A percentile compares a stretch with the other conserved stretches of the same genome.
phyloP scores from a whole-genome alignment of 2,888 invertebrate genomes.

The Heliconius cydno region DNA sequence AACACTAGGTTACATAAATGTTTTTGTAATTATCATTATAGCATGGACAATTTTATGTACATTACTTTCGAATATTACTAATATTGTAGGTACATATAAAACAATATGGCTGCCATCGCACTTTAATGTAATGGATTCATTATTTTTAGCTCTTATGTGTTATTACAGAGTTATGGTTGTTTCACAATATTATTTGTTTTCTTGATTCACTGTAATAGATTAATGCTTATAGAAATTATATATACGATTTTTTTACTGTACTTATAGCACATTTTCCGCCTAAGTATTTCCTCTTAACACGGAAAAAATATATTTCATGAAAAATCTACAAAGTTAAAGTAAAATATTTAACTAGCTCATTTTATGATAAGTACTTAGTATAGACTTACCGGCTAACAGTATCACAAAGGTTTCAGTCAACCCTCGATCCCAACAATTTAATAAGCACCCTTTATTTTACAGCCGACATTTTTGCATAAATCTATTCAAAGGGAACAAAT shows the following conservation, averaged over 20 bases:
- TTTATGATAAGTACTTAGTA: constrained; percentile 4
- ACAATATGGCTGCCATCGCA: background rate
- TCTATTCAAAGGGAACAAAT: constrained; percentile 24
- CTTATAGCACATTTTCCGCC: too few species aligned
- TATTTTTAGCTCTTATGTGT: background rate
- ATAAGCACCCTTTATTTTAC: constrained; percentile 19
- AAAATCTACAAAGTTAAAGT: background rate
- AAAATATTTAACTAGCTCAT: background rate
- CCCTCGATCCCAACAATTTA: constrained; percentile 14
- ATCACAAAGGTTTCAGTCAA: constrained; percentile 20
- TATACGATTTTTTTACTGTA: too few species aligned
- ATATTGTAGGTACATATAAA: background rate
- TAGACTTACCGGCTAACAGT: constrained; percentile 2
- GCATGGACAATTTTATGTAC: too few species aligned
- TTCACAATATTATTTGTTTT: background rate
- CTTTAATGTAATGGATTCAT: background rate
- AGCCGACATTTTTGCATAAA: constrained; percentile 12
- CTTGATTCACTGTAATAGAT: too few species aligned
- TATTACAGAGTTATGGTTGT: background rate
- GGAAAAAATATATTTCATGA: too few species aligned
- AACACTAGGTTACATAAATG: too few species aligned
- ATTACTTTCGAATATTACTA: too few species aligned
- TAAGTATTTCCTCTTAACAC: too few species aligned
- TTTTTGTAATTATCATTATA: too few species aligned
- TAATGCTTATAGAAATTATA: too few species aligned